Conservation (phyloP, 2,113 vertebrate species). For the Maccullochella peelii region DNA sequence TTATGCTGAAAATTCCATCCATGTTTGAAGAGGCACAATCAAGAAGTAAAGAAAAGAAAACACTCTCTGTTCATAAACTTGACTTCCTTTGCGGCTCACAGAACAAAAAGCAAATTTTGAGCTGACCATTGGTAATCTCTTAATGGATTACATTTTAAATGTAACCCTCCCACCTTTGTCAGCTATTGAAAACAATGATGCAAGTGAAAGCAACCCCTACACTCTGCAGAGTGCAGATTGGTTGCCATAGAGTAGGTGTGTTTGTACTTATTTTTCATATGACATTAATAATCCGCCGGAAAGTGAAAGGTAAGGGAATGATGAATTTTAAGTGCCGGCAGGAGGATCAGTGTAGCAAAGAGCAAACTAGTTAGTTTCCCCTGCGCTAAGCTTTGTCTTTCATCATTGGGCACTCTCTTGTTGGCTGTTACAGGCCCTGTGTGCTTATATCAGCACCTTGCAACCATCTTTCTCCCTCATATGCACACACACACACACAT, state of each 20-base stretch:
- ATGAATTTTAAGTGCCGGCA: slow-evolving; percentile 73
- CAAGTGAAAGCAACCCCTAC: slow-evolving; percentile 65
- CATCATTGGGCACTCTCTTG: slow-evolving; percentile 63
- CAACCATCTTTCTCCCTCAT: slow-evolving; percentile 38
- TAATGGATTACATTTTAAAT: slow-evolving; percentile 62
- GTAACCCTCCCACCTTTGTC: slow-evolving; percentile 57
- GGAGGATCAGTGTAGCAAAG: slow-evolving; percentile 66
- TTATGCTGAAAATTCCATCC: neutral
- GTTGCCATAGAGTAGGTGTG: slow-evolving; percentile 62
- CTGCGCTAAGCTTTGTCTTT: slow-evolving; percentile 57
- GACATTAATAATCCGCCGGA: slow-evolving; percentile 78
- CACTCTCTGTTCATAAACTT: neutral
- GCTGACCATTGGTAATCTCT: slow-evolving; percentile 43
- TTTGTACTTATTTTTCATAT: slow-evolving; percentile 71
- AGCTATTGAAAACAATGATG: slow-evolving; percentile 63
- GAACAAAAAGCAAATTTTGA: slow-evolving; percentile 33
- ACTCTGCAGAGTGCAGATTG: slow-evolving; percentile 25
- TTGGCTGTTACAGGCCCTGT: slow-evolving; percentile 61
- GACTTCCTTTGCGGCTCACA: slow-evolving; percentile 1
- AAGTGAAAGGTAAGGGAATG: slow-evolving; percentile 73
- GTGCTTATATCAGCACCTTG: slow-evolving; percentile 69
- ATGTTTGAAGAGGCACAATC: neutral
- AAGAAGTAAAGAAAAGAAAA: slow-evolving; percentile 10
- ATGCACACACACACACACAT: slow-evolving; percentile 17
- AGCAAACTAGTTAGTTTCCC: slow-evolving; percentile 65